Conservation (phyloP, 2,113 vertebrate species). For the Elachura formosa region DNA sequence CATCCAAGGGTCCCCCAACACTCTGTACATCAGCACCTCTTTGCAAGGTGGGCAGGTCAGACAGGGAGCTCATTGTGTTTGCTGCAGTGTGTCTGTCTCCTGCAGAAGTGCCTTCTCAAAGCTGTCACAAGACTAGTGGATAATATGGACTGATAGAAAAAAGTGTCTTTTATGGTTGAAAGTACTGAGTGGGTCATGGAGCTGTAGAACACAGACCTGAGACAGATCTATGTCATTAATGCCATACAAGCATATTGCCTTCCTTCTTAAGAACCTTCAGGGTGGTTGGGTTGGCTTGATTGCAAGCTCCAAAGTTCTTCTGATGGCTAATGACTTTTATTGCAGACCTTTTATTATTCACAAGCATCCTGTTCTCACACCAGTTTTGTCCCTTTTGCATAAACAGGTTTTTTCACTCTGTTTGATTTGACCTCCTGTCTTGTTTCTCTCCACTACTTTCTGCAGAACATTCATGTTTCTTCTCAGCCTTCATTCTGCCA, state of each 20-base stretch:
- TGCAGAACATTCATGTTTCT: background rate
- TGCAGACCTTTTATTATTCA: background rate
- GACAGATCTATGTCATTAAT: background rate
- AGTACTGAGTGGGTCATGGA: background rate
- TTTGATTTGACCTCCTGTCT: background rate
- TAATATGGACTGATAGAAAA: background rate
- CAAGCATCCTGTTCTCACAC: background rate
- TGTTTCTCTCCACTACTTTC: background rate
- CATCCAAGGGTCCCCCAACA: background rate
- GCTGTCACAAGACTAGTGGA: background rate
- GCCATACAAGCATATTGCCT: background rate
- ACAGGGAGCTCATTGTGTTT: background rate
- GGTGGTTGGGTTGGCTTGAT: background rate
- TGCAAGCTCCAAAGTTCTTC: background rate
- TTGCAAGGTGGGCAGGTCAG: background rate
- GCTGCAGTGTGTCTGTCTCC: background rate
- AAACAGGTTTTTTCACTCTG: background rate
- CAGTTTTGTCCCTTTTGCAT: background rate
- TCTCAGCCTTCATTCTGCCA: background rate
- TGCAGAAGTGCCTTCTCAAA: background rate
- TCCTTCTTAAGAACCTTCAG: background rate
- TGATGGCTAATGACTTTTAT: background rate
- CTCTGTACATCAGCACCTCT: background rate
- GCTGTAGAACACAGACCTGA: background rate
- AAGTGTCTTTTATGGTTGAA: background rate